Base-by-base conservation (phyloP, 2,888 invertebrate species). In the Carterocephalus palaemon region DNA sequence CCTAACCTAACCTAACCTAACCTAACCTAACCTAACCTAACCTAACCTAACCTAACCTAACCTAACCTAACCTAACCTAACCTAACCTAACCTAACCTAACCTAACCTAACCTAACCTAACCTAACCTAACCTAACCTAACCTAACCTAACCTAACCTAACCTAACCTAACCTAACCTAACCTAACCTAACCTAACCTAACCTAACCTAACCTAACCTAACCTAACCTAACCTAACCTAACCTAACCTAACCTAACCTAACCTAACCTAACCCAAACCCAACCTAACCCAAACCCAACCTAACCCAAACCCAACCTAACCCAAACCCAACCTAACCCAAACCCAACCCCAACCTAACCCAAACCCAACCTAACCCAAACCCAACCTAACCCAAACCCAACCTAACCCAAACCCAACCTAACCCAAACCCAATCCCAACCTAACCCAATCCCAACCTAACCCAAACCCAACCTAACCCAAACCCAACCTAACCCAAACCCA, bases 1-100 rank as follows among this genome's bases (percentile, higher is more conserved):
- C 48, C 48, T 48, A 48, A 48, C 48, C 48, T 48, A 48, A 48
- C 48, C 48, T 49, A 49, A 49, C 49, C 51, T 51, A 51, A 51
- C 51, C 51, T 51, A 47, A 47, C 39, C 45, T 47, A 45, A 47
- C 40, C 47, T 40, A 45, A 41, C 49, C 43, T 41, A 45, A 43
- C 45, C 46, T 46, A 49, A 49, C 41, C 41, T 41, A 41, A 41
- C 38, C 34, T 38, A 48, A 46, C 45, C 42, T 46, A 39, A 37
- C 34, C 39, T 45, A 43, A 42, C 34, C 45, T 39, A 38, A 45
- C 45, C 41, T 46, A 41, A 47, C 47, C 45, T 49, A 46, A 45
- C 48, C 45, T 48, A 37, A 43, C 48, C 48, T 48, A 48, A 43
- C 48, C 48, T 48, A 43, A 43, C 48, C 48, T 43, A 43, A 43